Base-by-base conservation (phyloP, 2,797 vertebrate species). In the Macropodus opercularis region DNA sequence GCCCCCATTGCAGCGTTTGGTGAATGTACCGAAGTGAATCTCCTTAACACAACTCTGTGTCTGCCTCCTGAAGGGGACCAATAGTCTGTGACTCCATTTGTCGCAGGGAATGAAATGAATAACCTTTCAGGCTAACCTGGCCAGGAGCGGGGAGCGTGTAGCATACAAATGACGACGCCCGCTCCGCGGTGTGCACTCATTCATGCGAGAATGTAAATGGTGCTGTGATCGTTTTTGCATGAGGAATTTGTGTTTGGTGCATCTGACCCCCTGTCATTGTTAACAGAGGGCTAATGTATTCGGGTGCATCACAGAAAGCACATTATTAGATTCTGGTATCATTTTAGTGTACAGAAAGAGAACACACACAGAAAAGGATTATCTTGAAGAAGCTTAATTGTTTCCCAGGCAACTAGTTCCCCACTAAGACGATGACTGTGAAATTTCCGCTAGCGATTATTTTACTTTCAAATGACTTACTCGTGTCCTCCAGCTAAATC, bases 381-480 rank as follows among this genome's bases (percentile, higher is more conserved):
- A 87, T 83, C 73, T 75, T 57, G 60, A 68, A 75, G 80, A 80
- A 70, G 72, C 85, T 83, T 89, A 88, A 89, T 89, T 89, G 85
- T 89, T 88, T 88, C 84, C 89, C 80, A 51, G 81, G 86, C 83
- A 89, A 88, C 85, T 83, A 60, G 62, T 72, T 64, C 78, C 69
- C 79, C 60, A 46, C 83, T 75, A 83, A 83, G 80, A 85, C 49
- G 77, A 69, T 61, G 81, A 69, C 78, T 89, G 83, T 78, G 75
- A 89, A 85, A 88, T 85, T 85, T 88, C 77, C 67, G 55, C 78
- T 32, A 67, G 77, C 66, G 65, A 87, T 89, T 88, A 88, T 87
- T 89, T 85, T 87, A 87, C 86, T 88, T 85, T 87, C 80, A 87
- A 87, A 86, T 86, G 71, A 87, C 82, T 88, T 85, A 78, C 68